These are phyloP conservation scores for Caenorhabditis remanei DNA, from an alignment of 1,140 invertebrate species.

Conservation along the genomic window DNA sequence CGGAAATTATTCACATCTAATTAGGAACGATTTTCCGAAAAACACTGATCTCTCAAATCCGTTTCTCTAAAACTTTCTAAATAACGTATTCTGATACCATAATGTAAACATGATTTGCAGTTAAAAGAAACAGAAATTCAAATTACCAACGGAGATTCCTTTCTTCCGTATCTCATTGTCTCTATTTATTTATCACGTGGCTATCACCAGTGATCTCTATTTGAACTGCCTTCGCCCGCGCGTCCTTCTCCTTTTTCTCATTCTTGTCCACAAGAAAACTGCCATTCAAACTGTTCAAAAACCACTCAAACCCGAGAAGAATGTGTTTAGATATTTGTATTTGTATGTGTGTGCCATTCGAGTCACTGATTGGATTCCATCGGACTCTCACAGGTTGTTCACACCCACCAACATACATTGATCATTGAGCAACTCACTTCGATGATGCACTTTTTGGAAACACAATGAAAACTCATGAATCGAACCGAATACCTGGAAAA, in stretches of 20 bases:
- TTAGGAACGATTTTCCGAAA: no score
- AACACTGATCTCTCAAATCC: background rate
- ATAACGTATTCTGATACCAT: no score
- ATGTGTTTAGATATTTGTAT: constrained; percentile 53
- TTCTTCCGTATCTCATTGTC: background rate
- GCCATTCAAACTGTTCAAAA: constrained; percentile 30
- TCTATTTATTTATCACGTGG: constrained; percentile 49
- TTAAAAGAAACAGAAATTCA: constrained; percentile 14
- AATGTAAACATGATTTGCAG: background rate
- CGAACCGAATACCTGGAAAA: constrained; percentile 25
- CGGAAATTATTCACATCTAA: no score
- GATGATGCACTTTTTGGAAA: constrained; percentile 16
- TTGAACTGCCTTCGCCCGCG: constrained; percentile 29
- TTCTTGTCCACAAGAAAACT: constrained; percentile 17
- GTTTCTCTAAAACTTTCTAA: no score
- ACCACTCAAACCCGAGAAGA: constrained; percentile 21
- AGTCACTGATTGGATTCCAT: constrained; percentile 9
- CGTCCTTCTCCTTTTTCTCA: background rate
- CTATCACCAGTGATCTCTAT: constrained; percentile 45
- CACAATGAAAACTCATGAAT: constrained; percentile 46
- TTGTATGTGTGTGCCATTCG: background rate
- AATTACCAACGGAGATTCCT: background rate
- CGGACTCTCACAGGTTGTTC: background rate
- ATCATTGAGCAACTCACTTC: constrained; percentile 20
- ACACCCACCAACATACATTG: constrained; percentile 19